Evolutionary conservation across 2,797 vertebrate species (phyloP).

Genomic region (Myotis findleyi): DNA sequence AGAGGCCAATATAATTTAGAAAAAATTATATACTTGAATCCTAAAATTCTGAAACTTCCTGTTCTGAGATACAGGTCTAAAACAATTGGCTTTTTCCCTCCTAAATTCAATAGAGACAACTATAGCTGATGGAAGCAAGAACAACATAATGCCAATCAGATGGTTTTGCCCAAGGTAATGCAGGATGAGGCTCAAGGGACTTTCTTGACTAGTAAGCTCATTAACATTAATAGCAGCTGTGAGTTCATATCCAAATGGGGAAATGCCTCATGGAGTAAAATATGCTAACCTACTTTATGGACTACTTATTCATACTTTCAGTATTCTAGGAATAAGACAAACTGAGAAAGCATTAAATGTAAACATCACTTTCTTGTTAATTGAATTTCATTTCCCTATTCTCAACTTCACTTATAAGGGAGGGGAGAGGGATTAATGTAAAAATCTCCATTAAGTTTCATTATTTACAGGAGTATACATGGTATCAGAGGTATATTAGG

Average conservation of each 20-base stretch:
- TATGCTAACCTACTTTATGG: constrained; percentile 1
- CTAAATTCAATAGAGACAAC: constrained; percentile 41
- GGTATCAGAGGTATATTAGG: neutral
- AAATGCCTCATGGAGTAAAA: constrained; percentile 27
- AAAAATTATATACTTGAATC: constrained; percentile 35
- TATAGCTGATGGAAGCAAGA: constrained; percentile 12
- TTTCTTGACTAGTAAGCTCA: constrained; percentile 41
- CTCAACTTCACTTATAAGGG: neutral
- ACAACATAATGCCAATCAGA: neutral
- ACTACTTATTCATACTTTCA: neutral
- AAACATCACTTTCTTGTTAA: constrained; percentile 54
- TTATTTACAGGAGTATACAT: neutral
- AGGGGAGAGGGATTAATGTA: neutral
- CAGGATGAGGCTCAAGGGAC: constrained; percentile 38
- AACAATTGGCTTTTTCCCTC: neutral
- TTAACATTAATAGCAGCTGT: constrained; percentile 63
- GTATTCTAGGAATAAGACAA: neutral
- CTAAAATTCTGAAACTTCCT: constrained; percentile 60
- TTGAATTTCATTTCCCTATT: constrained; percentile 20
- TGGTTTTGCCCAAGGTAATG: constrained; percentile 56
- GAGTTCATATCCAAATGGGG: neutral
- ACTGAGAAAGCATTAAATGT: constrained; percentile 49
- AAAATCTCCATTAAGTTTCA: constrained; percentile 51
- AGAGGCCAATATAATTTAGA: neutral
- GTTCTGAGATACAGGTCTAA: constrained; percentile 34